A percentile compares a stretch with the other conserved stretches of the same genome.
These are phyloP conservation scores for Diloba caeruleocephala DNA, from an alignment of 2,888 invertebrate genomes.

Conservation along the genomic window DNA sequence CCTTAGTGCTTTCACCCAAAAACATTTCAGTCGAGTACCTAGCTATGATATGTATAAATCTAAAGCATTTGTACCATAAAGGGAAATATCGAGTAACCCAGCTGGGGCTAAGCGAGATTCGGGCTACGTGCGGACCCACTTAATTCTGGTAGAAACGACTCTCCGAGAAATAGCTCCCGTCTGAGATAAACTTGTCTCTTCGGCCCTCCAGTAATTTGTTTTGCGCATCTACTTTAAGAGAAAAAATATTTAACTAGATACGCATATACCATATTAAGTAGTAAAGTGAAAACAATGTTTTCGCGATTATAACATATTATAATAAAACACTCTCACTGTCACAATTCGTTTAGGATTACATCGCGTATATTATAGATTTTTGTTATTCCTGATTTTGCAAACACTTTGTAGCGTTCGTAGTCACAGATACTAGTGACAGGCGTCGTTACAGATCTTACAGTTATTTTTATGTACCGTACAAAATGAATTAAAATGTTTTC, in stretches of 20 bases:
- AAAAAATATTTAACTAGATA: slow-evolving; percentile 14
- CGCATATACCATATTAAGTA: slow-evolving; percentile 1
- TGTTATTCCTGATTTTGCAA: too few species aligned
- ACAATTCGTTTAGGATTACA: too few species aligned
- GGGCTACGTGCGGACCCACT: slow-evolving; percentile 47
- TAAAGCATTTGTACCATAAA: slow-evolving; percentile 12
- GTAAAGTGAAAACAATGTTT: not conserved
- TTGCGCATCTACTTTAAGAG: slow-evolving; percentile 42
- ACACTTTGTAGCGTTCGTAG: too few species aligned
- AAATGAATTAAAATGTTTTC: too few species aligned
- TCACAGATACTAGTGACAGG: too few species aligned
- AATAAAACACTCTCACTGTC: too few species aligned
- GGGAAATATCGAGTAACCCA: slow-evolving; percentile 13
- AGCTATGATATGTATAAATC: slow-evolving; percentile 17
- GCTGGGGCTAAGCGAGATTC: slow-evolving; percentile 21
- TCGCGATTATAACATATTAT: too few species aligned
- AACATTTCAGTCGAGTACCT: slow-evolving; percentile 4
- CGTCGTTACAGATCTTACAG: too few species aligned
- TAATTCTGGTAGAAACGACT: slow-evolving; percentile 50
- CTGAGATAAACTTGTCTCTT: slow-evolving; percentile 55
- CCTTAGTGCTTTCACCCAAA: not conserved
- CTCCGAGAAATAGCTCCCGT: slow-evolving; percentile 48
- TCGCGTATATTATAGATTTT: too few species aligned
- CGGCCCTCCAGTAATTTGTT: slow-evolving; percentile 50
- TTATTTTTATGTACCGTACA: too few species aligned